Conservation (phyloP, 2,113 vertebrate species). For the Clinocottus analis region DNA sequence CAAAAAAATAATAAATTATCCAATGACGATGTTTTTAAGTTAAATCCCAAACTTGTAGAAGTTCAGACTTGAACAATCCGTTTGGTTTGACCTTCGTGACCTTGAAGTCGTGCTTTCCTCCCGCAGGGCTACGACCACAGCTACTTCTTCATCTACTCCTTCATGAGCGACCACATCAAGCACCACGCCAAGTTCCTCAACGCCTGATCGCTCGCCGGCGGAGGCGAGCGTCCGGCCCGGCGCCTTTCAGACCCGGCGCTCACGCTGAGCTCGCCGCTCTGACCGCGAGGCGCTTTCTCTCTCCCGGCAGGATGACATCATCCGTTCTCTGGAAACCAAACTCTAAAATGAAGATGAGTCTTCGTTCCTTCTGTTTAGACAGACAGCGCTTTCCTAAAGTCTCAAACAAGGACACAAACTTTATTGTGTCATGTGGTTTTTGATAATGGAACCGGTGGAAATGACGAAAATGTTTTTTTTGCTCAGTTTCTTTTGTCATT, state of each 20-base stretch:
- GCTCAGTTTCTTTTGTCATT: no score
- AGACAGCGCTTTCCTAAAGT: background rate
- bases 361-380: background rate
- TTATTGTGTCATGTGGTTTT: background rate
- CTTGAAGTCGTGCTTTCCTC: background rate
- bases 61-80: background rate
- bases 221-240: background rate
- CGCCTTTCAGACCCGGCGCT: no score
- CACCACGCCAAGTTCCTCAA: constrained; percentile 96
- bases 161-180: constrained; percentile 93
- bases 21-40: no score
- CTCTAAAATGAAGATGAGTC: background rate
- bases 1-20: no score
- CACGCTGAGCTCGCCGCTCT: no score
- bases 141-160: constrained; percentile 96
- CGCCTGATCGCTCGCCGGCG: constrained; percentile 72
- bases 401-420: background rate
- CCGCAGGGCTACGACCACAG: constrained; percentile 97
- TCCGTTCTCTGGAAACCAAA: background rate
- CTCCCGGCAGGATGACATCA: no score
- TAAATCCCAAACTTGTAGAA: background rate
- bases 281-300: no score
- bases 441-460: no score
- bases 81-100: background rate
- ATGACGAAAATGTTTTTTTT: no score